Base-by-base conservation (phyloP, 2,113 vertebrate species). In the Serilophus lunatus region DNA sequence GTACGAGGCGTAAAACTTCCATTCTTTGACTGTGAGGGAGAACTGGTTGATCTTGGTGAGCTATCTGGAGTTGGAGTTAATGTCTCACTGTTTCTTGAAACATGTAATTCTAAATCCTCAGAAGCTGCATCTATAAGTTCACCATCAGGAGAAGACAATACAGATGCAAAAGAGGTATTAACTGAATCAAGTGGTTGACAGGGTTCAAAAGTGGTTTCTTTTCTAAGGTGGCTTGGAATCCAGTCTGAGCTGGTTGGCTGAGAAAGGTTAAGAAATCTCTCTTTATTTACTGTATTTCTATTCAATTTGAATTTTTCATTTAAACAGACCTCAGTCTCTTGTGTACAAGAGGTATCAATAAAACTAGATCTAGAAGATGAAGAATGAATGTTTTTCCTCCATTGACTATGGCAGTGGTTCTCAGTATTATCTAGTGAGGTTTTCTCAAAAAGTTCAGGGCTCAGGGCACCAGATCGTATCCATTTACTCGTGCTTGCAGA, bases 61-160 rank as follows among this genome's bases (percentile, higher is more conserved):
- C 99, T 99, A 77, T 99, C 98, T 42, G 99, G 99, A 33, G 99
- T 99, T 92, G 98, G 98, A 89, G 98, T 98, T 44, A 99, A 97
- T 20, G 97, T 96, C 42, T 99, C 99, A 12, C 97, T 98, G 76
- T 98, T 98, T 97, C 98, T 98, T 25, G 98, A 98, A 95, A 98
- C 96, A 83, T 98, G 98, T 4, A 98, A 82, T 70, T 98, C 98
- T 93, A 98, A 97, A 91, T 98, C 98, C 95, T 98, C 98, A 87
- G 97, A 98, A 86, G 94, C 88, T 80, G 97, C 97, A 88, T 99
- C 99, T 50, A 98, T 77, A 86, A 98, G 97, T 51, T 99, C 99
- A 70, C 98, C 98, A 78, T 98, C 98, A 29, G 98, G 98, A 5
- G 99, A 99, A 44, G 98, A 98, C 23, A 99, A 96, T 38, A 98